Evolutionary conservation across 1,140 invertebrate genomes (phyloP), one percentile per base, ranked within the genome.

Genomic region (Zaprionus inermis): DNA sequence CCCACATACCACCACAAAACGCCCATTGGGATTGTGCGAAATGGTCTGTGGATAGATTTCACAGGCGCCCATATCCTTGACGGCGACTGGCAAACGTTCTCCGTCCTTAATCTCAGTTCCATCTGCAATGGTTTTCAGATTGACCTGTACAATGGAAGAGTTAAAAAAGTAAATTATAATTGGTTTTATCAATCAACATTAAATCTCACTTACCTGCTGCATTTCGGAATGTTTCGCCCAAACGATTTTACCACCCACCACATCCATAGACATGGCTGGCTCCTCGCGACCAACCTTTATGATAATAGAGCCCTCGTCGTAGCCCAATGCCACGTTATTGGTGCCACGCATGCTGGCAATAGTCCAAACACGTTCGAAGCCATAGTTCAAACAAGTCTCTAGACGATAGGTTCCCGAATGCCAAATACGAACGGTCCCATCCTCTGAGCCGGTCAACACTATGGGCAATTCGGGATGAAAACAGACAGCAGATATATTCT

Each of bases 1-100:
- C 10, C 99, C 99, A 93, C 99, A 99, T 9, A 99, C 98, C 5
- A 99, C 99, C 2, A 99, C 96, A 93, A 99, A 99, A 54, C 98
- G 95, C 49, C 99, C 99, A 93, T 99, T 99, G 0, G 98, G 98
- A 94, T 99, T 99, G 90, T 99, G 99, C 20, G 97, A 96, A 74
- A 99, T 98, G 0, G 97, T 99, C 92, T 99, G 99, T 0, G 99
- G 99, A 93, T 99, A 99, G 77, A 99, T 99, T 93, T 99, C 99
- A 93, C 98, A 99, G 18, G 98, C 97, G 0, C 99, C 99, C 98
- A 99, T 99, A 84, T 99, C 99, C 92, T 99, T 99, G 0, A 99
- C 96, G 3, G 97, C 96, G 7, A 99, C 94, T 3, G 98, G 97
- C 0, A 99, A 93, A 9, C 98, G 94, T 93, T 99, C 97, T 0